These are phyloP conservation scores for Orycteropus afer DNA, from an alignment of 2,113 vertebrate species.

Conservation along the genomic window DNA sequence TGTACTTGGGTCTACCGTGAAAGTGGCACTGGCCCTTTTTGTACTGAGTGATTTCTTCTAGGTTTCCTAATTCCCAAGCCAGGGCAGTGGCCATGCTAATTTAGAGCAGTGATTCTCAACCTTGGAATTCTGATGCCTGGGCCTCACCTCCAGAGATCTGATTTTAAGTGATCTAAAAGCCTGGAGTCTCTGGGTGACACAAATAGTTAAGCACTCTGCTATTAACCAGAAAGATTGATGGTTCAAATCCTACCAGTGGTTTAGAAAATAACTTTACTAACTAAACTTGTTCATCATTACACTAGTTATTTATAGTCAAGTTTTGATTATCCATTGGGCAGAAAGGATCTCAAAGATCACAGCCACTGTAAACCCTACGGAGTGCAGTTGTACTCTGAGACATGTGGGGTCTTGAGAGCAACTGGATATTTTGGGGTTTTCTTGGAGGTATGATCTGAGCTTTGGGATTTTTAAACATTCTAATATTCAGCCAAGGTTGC, in stretches of 20 bases:
- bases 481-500: not conserved
- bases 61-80: not conserved
- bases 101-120: not conserved
- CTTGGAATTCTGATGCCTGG: not conserved
- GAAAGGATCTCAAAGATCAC: not conserved
- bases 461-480: not conserved
- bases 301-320: slow-evolving; percentile 75
- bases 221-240: not conserved
- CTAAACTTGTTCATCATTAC: not conserved
- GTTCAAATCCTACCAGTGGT: not conserved
- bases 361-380: not conserved
- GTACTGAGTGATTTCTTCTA: not conserved
- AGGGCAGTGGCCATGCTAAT: not conserved
- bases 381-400: not conserved
- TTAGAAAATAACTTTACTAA: slow-evolving; percentile 50
- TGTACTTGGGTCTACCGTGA: not conserved
- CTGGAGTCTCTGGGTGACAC: not conserved
- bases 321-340: slow-evolving; percentile 74
- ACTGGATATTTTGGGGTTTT: not conserved
- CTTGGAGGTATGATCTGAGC: not conserved
- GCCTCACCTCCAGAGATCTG: not conserved
- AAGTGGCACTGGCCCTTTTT: not conserved
- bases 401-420: not conserved
- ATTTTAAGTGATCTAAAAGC: not conserved
- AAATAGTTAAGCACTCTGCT: not conserved